A percentile compares a stretch with the other conserved stretches of the same genome.
Evolutionary conservation across 2,113 vertebrate genomes (phyloP).

Genomic region (Speoplatyrhinus poulsoni): DNA sequence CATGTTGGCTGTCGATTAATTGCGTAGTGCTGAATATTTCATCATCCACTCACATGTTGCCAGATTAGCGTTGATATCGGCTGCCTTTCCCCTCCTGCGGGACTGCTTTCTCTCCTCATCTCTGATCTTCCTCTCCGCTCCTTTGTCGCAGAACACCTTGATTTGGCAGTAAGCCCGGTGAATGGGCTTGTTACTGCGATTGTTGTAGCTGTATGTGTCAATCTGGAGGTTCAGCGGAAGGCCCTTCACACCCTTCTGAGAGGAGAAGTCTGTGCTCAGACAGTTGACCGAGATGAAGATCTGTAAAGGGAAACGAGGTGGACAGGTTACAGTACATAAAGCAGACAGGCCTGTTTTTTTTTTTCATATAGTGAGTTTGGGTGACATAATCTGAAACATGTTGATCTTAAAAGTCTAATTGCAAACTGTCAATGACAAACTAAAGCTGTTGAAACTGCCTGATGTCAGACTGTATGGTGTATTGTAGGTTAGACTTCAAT

Average conservation of each 20-base stretch:
- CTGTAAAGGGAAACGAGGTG: conserved; percentile 64
- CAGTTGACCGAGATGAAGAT: conserved; percentile 99
- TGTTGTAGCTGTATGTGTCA: conserved; percentile 98
- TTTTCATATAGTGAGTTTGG: not conserved
- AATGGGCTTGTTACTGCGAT: conserved; percentile 97
- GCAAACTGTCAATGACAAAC: too few relatives aligned
- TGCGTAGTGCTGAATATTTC: not conserved
- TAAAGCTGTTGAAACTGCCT: too few relatives aligned
- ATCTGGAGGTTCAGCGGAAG: conserved; percentile 96
- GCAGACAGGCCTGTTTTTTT: not conserved
- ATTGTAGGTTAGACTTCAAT: too few relatives aligned
- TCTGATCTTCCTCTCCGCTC: conserved; percentile 96
- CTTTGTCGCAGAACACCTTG: conserved; percentile 99
- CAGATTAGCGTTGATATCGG: conserved; percentile 77
- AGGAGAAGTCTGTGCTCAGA: conserved; percentile 98
- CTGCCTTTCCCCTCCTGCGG: conserved; percentile 93
- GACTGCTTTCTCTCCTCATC: conserved; percentile 98
- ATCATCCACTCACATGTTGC: conserved; percentile 79
- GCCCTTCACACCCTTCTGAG: conserved; percentile 98
- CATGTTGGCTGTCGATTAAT: not conserved
- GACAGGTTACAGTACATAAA: not conserved
- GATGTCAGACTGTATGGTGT: too few relatives aligned
- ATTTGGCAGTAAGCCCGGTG: conserved; percentile 98
- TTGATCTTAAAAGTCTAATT: not conserved
- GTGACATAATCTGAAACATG: not conserved